Percentiles rank a stretch among this genome's conserved stretches.
Evolutionary conservation across 2,113 vertebrate genomes (phyloP).

Genomic region (Excalfactoria chinensis): DNA sequence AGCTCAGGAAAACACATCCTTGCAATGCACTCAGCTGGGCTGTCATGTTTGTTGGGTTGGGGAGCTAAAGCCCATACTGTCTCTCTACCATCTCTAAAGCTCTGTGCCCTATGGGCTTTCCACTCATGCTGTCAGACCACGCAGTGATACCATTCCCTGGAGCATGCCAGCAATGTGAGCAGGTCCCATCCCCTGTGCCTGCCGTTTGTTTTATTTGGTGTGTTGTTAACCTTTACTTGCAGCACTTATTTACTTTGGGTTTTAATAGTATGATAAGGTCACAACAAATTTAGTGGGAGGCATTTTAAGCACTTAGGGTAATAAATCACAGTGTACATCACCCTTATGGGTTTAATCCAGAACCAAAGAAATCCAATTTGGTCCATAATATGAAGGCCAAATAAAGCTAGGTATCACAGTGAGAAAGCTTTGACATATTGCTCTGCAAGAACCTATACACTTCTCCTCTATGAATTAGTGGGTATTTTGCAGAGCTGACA

Average conservation of each 20-base stretch:
- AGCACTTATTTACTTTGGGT: slow-evolving; percentile 65
- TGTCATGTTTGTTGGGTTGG: fast-evolving
- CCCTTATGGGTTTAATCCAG: slow-evolving; percentile 35
- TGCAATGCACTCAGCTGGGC: background rate
- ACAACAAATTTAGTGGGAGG: slow-evolving; percentile 71
- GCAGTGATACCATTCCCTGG: background rate
- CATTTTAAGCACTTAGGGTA: slow-evolving; percentile 69
- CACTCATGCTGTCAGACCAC: background rate
- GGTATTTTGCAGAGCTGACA: slow-evolving; percentile 69
- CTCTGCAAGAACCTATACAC: slow-evolving; percentile 35
- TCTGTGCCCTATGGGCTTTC: background rate
- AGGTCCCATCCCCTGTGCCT: slow-evolving; percentile 3
- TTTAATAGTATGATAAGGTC: slow-evolving; percentile 67
- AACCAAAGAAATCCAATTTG: slow-evolving; percentile 76
- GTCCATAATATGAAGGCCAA: slow-evolving; percentile 58
- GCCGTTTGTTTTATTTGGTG: slow-evolving; percentile 68
- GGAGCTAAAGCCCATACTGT: background rate
- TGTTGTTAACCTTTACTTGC: slow-evolving; percentile 71
- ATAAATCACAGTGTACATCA: slow-evolving; percentile 70
- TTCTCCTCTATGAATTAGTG: slow-evolving; percentile 75
- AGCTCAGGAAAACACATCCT: fast-evolving
- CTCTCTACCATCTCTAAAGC: background rate
- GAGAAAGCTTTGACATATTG: slow-evolving; percentile 70
- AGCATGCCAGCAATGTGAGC: background rate
- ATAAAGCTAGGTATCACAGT: slow-evolving; percentile 31